Base-by-base conservation (phyloP, 1,140 invertebrate species). In the Hyles vespertilio region DNA sequence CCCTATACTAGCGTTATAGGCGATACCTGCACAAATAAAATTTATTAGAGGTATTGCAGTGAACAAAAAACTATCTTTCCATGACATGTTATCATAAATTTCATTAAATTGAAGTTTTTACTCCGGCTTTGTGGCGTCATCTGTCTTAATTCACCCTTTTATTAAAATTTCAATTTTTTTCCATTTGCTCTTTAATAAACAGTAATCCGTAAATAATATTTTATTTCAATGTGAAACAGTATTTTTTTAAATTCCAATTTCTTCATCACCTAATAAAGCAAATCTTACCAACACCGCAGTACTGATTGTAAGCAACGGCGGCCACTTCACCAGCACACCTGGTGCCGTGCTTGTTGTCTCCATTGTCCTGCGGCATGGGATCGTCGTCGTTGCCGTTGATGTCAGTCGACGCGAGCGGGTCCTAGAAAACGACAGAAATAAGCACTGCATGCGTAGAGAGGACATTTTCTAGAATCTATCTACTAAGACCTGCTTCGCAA, bases 331-430 rank as follows among this genome's bases (percentile, higher is more conserved):
- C 97, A 7, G 97, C 97, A 80, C 97, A 98, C 65, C 96, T 90
- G 2, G 96, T 98, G 7, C 97, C 97, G 74, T 98, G 97, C 84
- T 97, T 97, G 88, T 98, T 98, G 79, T 97, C 96, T 4, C 96
- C 96, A 82, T 97, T 97, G 84, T 98, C 96, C 80, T 96, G 93
- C 3, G 98, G 98, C 93, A 96, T 98, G 3, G 98, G 98, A 90
- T 99, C 98, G 65, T 95, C 93, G 81, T 98, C 96, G 74, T 96
- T 97, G 72, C 96, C 97, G 77, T 99, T 99, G 74, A 99, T 98
- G 89, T 99, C 98, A 7, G 95, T 98, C 66, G 98, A 99, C 2
- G 98, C 98, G 59, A 93, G 90, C 3, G 96, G 94, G 90, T 99
- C 97, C 95, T 97, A 43, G 3, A 58, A 34, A 36, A 51, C 46